A percentile compares a stretch with the other conserved stretches of the same genome.
These are phyloP conservation scores for Etheostoma perlongum DNA, from an alignment of 2,797 vertebrate species.

Conservation along the genomic window DNA sequence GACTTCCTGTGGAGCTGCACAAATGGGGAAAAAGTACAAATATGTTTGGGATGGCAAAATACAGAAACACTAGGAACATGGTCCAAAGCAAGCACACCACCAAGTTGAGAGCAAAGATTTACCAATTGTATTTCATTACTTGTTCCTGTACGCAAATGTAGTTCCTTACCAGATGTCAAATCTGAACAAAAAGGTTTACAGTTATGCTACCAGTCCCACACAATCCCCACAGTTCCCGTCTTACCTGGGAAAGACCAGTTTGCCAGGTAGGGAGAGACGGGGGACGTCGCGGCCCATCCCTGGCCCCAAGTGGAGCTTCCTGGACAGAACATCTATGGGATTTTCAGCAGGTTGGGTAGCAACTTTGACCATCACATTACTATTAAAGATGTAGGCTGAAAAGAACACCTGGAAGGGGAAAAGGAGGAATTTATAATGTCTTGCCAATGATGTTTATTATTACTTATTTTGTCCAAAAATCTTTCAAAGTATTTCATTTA, in stretches of 20 bases:
- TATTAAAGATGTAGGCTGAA: constrained; percentile 99
- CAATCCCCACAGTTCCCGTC: not conserved
- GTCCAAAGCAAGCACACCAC: too few relatives aligned
- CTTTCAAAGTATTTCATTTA: not conserved
- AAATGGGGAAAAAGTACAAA: constrained; percentile 2
- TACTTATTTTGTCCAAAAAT: not conserved
- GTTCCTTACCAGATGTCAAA: not conserved
- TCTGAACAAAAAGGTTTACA: not conserved
- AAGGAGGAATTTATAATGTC: not conserved
- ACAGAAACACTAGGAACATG: not conserved
- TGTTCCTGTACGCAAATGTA: not conserved
- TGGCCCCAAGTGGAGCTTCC: constrained; percentile 97
- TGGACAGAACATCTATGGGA: constrained; percentile 95
- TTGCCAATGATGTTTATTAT: not conserved
- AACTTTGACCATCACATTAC: constrained; percentile 99
- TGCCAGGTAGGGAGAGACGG: constrained; percentile 96
- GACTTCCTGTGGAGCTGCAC: constrained; percentile 95
- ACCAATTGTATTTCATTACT: not conserved
- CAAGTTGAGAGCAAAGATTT: too few relatives aligned
- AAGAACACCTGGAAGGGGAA: constrained; percentile 92
- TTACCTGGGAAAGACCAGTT: constrained; percentile 98
- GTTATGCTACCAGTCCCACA: not conserved
- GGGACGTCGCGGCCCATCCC: constrained; percentile 96
- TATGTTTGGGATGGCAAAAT: not conserved
- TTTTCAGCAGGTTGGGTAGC: constrained; percentile 99